Percentiles rank a stretch among this genome's conserved stretches.
Conservation (phyloP, 2,113 vertebrate genomes). For the Macrotus californicus region DNA sequence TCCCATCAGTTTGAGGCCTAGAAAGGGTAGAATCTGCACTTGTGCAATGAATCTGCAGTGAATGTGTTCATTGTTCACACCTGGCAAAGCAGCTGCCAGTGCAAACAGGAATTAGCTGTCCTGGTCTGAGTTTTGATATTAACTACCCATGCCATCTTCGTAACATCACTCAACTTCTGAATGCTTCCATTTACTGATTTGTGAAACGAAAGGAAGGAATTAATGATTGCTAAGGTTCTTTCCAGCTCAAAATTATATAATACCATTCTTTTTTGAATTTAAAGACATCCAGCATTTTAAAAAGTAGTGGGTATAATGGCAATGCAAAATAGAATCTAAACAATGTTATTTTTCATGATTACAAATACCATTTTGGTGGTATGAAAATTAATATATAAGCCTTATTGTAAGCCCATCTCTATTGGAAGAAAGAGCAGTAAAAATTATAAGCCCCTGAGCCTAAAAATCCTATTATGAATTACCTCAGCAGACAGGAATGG, state of each 20-base stretch:
- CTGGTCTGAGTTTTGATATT: not conserved
- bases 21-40: not conserved
- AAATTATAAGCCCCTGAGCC: not conserved
- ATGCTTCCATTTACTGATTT: constrained; percentile 8
- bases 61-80: constrained; percentile 22
- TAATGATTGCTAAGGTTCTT: not conserved
- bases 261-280: not conserved
- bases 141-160: not conserved
- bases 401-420: not conserved
- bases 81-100: not conserved
- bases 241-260: not conserved
- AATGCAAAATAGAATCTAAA: not conserved
- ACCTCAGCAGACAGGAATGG: not conserved
- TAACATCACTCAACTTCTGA: not conserved
- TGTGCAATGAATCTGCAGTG: no score
- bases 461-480: not conserved
- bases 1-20: not conserved
- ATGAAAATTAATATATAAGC: not conserved
- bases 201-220: constrained; percentile 26
- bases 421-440: not conserved
- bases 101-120: not conserved
- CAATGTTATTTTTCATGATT: not conserved
- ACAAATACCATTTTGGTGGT: not conserved
- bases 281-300: not conserved
- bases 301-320: not conserved